phyloP scores from a whole-genome alignment of 2,888 invertebrate genomes.

The Physocephala rufipes region DNA sequence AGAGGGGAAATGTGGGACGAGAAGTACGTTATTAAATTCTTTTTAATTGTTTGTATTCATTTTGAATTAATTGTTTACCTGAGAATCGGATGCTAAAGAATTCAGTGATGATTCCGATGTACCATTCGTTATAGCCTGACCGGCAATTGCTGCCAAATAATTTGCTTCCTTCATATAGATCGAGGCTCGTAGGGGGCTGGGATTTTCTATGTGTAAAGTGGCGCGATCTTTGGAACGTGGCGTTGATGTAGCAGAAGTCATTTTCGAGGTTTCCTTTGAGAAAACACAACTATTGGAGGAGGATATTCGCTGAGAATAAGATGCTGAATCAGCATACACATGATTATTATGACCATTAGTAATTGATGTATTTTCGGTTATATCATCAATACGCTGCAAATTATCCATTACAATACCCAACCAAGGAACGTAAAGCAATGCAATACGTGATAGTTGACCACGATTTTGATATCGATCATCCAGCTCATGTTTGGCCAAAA shows the following conservation, averaged over 20 bases:
- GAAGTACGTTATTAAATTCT: not conserved
- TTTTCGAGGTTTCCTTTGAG: constrained; percentile 64
- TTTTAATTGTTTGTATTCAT: not conserved
- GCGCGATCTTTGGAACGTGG: constrained; percentile 74
- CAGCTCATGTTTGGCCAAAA: constrained; percentile 92
- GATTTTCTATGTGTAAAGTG: constrained; percentile 78
- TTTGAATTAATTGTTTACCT: constrained; percentile 52
- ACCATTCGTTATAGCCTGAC: constrained; percentile 76
- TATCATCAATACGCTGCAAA: constrained; percentile 75
- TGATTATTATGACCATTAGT: constrained; percentile 53
- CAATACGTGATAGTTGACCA: constrained; percentile 84
- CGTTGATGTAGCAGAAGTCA: constrained; percentile 60
- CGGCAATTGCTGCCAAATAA: constrained; percentile 77
- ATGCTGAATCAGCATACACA: constrained; percentile 64
- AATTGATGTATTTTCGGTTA: constrained; percentile 58
- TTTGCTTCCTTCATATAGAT: constrained; percentile 80
- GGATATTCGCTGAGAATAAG: constrained; percentile 68
- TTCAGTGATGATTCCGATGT: constrained; percentile 81
- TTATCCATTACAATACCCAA: constrained; percentile 88
- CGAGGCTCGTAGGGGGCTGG: constrained; percentile 74
- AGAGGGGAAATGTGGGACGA: not conserved
- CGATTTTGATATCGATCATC: constrained; percentile 89
- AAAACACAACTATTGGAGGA: constrained; percentile 71
- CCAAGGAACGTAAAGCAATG: constrained; percentile 91
- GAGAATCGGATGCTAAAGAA: constrained; percentile 71